phyloP scores from a whole-genome alignment of 2,888 invertebrate genomes.

The Xestia c-nigrum region DNA sequence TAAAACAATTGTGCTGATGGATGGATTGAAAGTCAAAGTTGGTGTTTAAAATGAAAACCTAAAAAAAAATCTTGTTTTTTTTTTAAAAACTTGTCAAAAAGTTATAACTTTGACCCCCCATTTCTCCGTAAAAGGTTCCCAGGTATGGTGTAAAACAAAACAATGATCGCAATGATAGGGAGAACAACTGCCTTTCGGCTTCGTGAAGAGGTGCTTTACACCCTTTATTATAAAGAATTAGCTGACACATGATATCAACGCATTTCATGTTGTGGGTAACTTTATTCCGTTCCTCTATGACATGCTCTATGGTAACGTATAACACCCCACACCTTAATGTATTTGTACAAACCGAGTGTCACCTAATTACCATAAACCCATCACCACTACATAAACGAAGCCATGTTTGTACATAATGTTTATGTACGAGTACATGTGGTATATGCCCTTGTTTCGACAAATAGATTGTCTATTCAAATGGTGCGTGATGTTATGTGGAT shows the following conservation, averaged over 20 bases:
- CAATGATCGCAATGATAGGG: no score
- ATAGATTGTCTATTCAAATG: slow-evolving; percentile 28
- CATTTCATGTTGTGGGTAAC: background rate
- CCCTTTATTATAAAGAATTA: no score
- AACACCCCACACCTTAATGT: background rate
- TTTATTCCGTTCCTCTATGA: background rate
- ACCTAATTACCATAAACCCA: slow-evolving; percentile 40
- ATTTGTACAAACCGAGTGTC: slow-evolving; percentile 25
- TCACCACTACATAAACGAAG: slow-evolving; percentile 12
- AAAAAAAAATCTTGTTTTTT: no score
- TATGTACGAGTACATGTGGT: slow-evolving; percentile 5
- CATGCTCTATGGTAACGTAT: slow-evolving; percentile 6
- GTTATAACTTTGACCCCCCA: no score
- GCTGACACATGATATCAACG: background rate
- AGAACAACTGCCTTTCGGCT: no score
- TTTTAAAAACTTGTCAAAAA: no score
- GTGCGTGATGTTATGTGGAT: background rate
- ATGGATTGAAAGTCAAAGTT: no score
- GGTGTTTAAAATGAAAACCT: no score
- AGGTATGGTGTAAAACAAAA: no score
- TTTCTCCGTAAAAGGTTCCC: no score
- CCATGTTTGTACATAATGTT: slow-evolving; percentile 3
- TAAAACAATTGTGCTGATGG: no score
- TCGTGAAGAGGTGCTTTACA: no score
- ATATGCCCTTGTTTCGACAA: slow-evolving; percentile 31